Evolutionary conservation across 1,140 invertebrate genomes (phyloP).

Genomic region (Andricus grossulariae): DNA sequence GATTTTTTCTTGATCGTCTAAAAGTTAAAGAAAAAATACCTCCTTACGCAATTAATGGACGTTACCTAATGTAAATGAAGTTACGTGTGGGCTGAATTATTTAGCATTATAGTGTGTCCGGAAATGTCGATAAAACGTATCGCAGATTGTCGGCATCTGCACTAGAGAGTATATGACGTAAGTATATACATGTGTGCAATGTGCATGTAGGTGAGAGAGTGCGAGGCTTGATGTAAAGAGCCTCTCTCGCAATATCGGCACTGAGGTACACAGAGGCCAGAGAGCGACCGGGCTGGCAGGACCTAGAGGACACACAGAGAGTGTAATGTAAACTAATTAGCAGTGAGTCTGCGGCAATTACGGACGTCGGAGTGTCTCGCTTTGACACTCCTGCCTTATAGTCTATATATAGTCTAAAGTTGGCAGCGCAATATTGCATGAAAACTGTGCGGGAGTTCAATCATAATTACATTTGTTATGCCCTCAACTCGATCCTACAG

Average conservation of each 20-base stretch:
- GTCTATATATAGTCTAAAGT: constrained; percentile 29
- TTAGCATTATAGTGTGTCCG: no score
- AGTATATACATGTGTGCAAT: not conserved
- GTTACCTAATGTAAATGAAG: no score
- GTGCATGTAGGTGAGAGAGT: constrained; percentile 26
- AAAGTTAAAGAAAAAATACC: no score
- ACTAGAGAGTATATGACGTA: not conserved
- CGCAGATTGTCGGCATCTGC: not conserved
- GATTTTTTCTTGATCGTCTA: no score
- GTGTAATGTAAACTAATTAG: constrained; percentile 77
- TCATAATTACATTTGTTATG: constrained; percentile 13
- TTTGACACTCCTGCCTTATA: constrained; percentile 63
- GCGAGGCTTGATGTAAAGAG: constrained; percentile 61
- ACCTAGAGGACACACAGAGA: constrained; percentile 68
- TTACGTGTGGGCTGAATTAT: no score
- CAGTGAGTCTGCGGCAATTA: constrained; percentile 74
- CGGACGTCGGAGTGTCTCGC: constrained; percentile 68
- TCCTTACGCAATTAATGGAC: no score
- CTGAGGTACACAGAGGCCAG: constrained; percentile 43
- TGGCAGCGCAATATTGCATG: constrained; percentile 18
- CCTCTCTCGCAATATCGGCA: constrained; percentile 63
- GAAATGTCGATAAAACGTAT: not conserved
- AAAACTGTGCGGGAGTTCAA: constrained; percentile 13
- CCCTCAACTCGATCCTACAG: not conserved
- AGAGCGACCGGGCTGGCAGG: constrained; percentile 60